Evolutionary conservation across 2,113 vertebrate genomes (phyloP).

Genomic region (Calidris pugnax): DNA sequence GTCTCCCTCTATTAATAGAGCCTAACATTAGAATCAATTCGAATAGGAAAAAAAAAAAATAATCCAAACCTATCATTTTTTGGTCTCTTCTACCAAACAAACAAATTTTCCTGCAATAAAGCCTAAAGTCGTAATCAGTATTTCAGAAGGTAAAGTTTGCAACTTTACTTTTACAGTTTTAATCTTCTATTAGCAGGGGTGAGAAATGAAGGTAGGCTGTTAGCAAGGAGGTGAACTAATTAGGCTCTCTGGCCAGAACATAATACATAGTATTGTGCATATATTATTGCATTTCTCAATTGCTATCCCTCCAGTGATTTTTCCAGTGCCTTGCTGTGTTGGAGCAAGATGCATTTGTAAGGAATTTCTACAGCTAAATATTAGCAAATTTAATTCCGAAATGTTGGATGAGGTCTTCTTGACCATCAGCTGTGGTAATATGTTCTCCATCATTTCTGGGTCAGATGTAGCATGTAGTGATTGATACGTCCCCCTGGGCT

Average conservation of each 20-base stretch:
- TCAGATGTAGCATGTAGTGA: not conserved
- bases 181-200: not conserved
- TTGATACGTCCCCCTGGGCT: not conserved
- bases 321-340: not conserved
- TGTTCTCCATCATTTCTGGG: not conserved
- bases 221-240: not conserved
- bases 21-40: not conserved
- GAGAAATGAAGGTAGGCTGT: not conserved
- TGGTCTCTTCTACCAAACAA: not conserved
- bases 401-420: not conserved
- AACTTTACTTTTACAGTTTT: not conserved
- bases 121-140: not conserved
- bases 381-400: not conserved
- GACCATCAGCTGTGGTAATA: not conserved
- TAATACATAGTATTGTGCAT: accelerated
- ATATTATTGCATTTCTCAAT: not conserved
- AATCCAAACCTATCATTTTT: not conserved
- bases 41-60: not conserved
- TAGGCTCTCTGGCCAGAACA: not conserved
- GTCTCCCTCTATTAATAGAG: conserved; percentile 37
- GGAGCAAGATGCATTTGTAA: not conserved
- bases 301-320: not conserved
- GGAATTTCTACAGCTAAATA: not conserved
- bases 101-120: not conserved
- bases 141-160: not conserved